Percentiles rank a stretch among this genome's conserved stretches.
phyloP scores from a whole-genome alignment of 2,888 invertebrate species.

The Lycophotia porphyrea region DNA sequence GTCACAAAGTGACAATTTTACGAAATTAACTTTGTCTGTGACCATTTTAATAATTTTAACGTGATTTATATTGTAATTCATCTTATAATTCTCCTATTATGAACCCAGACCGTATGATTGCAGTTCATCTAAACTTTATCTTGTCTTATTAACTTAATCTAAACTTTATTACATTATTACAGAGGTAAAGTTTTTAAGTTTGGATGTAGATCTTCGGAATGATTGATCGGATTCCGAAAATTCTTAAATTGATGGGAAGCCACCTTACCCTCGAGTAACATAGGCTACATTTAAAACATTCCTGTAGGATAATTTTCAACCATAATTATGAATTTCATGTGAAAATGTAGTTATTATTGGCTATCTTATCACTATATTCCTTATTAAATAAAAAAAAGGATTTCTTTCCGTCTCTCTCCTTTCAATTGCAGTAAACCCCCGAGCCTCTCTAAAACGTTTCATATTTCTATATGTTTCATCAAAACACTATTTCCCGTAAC shows the following conservation, averaged over 20 bases:
- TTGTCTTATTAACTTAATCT: too few species aligned
- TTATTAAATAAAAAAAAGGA: neutral
- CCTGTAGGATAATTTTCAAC: neutral
- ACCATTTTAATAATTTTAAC: too few species aligned
- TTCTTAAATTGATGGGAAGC: neutral
- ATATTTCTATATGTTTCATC: slow-evolving; percentile 32
- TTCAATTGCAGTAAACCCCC: slow-evolving; percentile 10
- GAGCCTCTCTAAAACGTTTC: slow-evolving; percentile 13
- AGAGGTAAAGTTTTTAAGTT: neutral
- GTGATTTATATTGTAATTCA: too few species aligned
- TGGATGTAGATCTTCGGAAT: neutral
- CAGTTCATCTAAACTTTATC: neutral
- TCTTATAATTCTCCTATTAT: too few species aligned
- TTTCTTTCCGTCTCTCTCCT: neutral
- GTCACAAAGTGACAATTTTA: too few species aligned
- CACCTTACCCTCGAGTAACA: neutral
- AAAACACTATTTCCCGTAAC: slow-evolving; percentile 48
- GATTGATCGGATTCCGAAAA: neutral
- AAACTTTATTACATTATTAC: neutral
- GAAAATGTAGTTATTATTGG: neutral
- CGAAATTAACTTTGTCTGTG: too few species aligned
- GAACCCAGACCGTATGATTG: neutral
- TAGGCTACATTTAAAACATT: neutral
- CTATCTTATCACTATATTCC: neutral
- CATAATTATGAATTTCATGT: neutral